Conservation (phyloP, 2,113 vertebrate species). For the Phalacrocorax pelagicus region DNA sequence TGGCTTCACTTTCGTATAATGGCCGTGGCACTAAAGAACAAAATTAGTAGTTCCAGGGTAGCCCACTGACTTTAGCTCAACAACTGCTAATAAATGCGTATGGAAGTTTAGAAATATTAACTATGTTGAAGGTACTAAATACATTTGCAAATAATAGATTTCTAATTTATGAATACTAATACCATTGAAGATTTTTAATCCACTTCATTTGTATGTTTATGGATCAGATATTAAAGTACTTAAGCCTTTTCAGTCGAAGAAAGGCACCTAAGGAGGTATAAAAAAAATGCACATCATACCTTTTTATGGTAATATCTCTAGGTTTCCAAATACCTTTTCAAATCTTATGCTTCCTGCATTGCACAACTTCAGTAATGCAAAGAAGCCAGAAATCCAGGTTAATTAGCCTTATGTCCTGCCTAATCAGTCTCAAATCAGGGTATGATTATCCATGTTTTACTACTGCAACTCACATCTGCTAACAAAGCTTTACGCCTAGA, state of each 20-base stretch:
- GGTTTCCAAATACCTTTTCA: not conserved
- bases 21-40: not conserved
- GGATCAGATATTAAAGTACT: not conserved
- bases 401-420: slow-evolving; percentile 37
- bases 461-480: not conserved
- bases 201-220: not conserved
- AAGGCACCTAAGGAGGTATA: not conserved
- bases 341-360: not conserved
- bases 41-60: not conserved
- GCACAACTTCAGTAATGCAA: not conserved
- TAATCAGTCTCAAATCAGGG: slow-evolving; percentile 20
- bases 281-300: not conserved
- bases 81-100: not conserved
- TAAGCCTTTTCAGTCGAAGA: not conserved
- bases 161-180: not conserved
- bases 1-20: not conserved
- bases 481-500: not conserved
- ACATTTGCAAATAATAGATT: not conserved
- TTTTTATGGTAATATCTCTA: not conserved
- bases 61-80: not conserved
- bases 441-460: not conserved
- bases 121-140: not conserved
- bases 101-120: not conserved
- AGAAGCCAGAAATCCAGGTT: slow-evolving; percentile 16
- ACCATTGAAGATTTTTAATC: not conserved